Evolutionary conservation across 2,888 invertebrate genomes (phyloP).

Genomic region (Eurois occulta): DNA sequence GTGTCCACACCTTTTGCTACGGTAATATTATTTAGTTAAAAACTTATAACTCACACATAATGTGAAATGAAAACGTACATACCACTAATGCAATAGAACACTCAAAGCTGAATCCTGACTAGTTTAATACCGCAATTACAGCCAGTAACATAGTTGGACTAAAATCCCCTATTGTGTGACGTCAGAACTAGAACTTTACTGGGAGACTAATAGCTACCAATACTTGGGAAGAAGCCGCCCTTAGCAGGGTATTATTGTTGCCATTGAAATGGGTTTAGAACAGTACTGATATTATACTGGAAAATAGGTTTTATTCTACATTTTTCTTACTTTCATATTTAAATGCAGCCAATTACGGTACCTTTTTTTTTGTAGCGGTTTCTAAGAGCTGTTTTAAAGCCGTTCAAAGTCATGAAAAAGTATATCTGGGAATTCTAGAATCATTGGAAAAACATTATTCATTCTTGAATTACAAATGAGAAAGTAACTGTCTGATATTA

Average conservation of each 20-base stretch:
- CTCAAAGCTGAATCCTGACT: slow-evolving; percentile 21
- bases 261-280: neutral
- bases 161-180: slow-evolving; percentile 40
- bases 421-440: neutral
- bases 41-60: neutral
- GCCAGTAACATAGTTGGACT: slow-evolving; percentile 25
- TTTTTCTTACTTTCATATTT: neutral
- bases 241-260: neutral
- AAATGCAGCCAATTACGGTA: neutral
- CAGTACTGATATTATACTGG: neutral
- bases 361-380: neutral
- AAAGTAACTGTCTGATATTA: neutral
- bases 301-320: neutral
- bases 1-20: neutral
- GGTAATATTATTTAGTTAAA: neutral
- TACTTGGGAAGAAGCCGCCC: slow-evolving; percentile 8
- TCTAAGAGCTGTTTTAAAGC: too few relatives aligned
- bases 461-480: too few relatives aligned
- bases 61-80: neutral
- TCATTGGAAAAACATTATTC: neutral
- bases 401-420: neutral
- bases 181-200: slow-evolving; percentile 27
- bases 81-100: neutral
- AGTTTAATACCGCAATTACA: slow-evolving; percentile 33
- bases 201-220: slow-evolving; percentile 22